Evolutionary conservation across 2,888 invertebrate species (phyloP).

Genomic region (Cheilosia vernalis): DNA sequence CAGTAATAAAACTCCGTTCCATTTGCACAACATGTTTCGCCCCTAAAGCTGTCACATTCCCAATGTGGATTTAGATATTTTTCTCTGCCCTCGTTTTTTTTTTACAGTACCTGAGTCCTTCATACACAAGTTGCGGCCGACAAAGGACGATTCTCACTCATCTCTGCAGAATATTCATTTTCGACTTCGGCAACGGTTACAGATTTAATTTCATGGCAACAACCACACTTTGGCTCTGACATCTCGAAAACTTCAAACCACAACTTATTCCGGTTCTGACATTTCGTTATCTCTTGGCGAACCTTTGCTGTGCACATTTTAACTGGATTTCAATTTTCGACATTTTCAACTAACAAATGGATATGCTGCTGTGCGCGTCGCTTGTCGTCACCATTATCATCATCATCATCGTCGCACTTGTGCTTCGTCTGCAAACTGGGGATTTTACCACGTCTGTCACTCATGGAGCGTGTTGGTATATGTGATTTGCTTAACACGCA

Average conservation of each 20-base stretch:
- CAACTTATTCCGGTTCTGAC: slow-evolving; percentile 53
- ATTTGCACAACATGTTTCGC: too few relatives aligned
- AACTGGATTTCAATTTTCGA: slow-evolving; percentile 52
- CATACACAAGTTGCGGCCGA: background rate
- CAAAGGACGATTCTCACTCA: slow-evolving; percentile 4
- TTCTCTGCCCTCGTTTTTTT: too few relatives aligned
- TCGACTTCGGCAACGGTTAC: background rate
- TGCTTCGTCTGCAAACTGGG: slow-evolving; percentile 38
- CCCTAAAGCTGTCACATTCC: too few relatives aligned
- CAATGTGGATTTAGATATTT: too few relatives aligned
- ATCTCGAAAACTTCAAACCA: slow-evolving; percentile 31
- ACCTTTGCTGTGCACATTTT: slow-evolving; percentile 49
- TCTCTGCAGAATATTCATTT: background rate
- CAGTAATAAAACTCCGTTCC: too few relatives aligned
- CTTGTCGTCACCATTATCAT: slow-evolving; percentile 8
- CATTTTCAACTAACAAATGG: slow-evolving; percentile 65
- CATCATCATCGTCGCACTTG: slow-evolving; percentile 4
- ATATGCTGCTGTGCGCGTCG: slow-evolving; percentile 14
- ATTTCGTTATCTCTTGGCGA: slow-evolving; percentile 46
- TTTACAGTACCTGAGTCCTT: too few relatives aligned
- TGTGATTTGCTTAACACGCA: slow-evolving; percentile 18
- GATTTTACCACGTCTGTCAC: slow-evolving; percentile 17
- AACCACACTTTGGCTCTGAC: too few relatives aligned
- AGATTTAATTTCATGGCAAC: slow-evolving; percentile 51
- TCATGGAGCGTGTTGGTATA: background rate